Base-by-base conservation (phyloP, 2,888 invertebrate genomes). In the Orthosia gracilis region DNA sequence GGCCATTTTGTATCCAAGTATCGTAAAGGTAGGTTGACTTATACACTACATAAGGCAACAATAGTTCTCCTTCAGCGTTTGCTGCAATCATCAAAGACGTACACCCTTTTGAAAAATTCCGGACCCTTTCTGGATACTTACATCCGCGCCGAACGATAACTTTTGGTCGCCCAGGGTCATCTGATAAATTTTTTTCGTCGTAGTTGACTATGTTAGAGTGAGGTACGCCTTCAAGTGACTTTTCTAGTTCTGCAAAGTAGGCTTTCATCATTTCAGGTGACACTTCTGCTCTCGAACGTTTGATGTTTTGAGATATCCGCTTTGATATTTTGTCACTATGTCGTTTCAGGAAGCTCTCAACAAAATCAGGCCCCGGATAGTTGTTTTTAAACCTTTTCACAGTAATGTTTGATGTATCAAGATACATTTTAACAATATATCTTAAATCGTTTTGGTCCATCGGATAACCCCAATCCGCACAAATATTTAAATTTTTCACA, bases 31-130 rank as follows among this genome's bases (percentile, higher is more conserved):
- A 4, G 70, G 88, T 88, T 4, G 92, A 84, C 80, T 94, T 95
- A 78, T 94, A 94, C 4, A 93, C 90, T 15, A 93, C 59, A 83
- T 93, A 94, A 50, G 88, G 86, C 17, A 92, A 91, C 52, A 93
- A 77, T 17, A 91, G 50, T 61, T 84, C 79, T 23, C 94, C 94
- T 66, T 74, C 84, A 50, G 92, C 92, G 72, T 87, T 88, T 7
- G 86, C 90, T 67, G 90, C 87, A 66, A 93, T 86, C 92, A 93
- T 94, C 13, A 91, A 65, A n/a, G 89, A 90, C 45, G 88, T 85
- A 13, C 85, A 73, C 12, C 87, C 70, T 67, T 67, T 67, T 67
- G 67, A 67, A 67, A 67, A 67, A 67, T 58, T 67, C 67, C 67
- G 67, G 67, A 67, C 67, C 57, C 85, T 66, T 64, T 92, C 89